A percentile compares a stretch with the other conserved stretches of the same genome.
Evolutionary conservation across 2,797 vertebrate species (phyloP).

Genomic region (Hydrocynus forskahlii): DNA sequence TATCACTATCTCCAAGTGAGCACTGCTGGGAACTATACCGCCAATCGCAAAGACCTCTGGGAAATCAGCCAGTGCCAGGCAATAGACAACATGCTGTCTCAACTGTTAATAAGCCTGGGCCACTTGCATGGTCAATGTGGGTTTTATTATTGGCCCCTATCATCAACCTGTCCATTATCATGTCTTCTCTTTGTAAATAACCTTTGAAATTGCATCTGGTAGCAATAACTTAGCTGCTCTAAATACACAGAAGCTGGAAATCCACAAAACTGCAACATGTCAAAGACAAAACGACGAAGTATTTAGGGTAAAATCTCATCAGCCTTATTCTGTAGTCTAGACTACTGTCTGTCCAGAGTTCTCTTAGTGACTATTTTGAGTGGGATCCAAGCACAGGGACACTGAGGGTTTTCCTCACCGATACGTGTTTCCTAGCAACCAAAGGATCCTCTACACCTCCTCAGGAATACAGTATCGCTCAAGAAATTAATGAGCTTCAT

Average conservation of each 20-base stretch:
- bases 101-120: slow-evolving; percentile 29
- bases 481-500: slow-evolving; percentile 52
- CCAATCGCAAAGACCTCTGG: slow-evolving; percentile 46
- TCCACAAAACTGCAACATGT: neutral
- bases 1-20: slow-evolving; percentile 52
- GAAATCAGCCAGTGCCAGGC: slow-evolving; percentile 41
- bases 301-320: neutral
- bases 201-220: neutral
- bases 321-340: slow-evolving; percentile 18
- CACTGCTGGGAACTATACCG: slow-evolving; percentile 40
- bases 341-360: slow-evolving; percentile 22
- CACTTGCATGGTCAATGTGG: slow-evolving; percentile 24
- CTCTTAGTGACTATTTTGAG: slow-evolving; percentile 35
- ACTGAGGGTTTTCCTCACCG: slow-evolving; percentile 50
- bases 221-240: too few relatives aligned
- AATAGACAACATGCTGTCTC: slow-evolving; percentile 15
- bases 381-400: slow-evolving; percentile 32
- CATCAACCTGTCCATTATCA: slow-evolving; percentile 12
- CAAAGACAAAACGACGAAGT: neutral
- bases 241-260: neutral
- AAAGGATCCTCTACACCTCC: slow-evolving; percentile 47
- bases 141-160: slow-evolving; percentile 35
- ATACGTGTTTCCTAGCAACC: slow-evolving; percentile 60
- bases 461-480: slow-evolving; percentile 47
- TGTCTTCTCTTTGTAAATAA: neutral